Base-by-base conservation (phyloP, 2,888 invertebrate genomes). In the Melanostoma scalare region DNA sequence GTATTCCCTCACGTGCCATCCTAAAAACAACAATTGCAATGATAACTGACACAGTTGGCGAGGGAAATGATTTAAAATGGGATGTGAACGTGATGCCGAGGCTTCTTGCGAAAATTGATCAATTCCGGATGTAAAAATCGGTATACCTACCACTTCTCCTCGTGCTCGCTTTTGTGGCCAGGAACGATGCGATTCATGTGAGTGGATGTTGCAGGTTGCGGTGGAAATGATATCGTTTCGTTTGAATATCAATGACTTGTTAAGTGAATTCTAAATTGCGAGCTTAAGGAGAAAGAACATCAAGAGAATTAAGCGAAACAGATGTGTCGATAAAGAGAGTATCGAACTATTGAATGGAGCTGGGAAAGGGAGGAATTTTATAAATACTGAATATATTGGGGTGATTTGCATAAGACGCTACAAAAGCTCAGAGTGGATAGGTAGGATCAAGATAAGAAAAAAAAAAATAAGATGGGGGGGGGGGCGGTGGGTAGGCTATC, bases 71-170 rank as follows among this genome's bases (percentile, higher is more conserved):
- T 84, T 84, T 84, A 75, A 79, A 84, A 84, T 20, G 69, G 79
- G 56, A 84, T 84, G 74, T 84, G 84, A 79, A 84, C 79, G 84
- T 84, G 74, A 84, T 79, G 79, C 35, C 61, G 71, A 30, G 71
- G 60, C 79, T 79, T 84, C 84, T 84, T 84, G 84, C 84, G 78
- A 79, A 75, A 79, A 84, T 84, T 84, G 84, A 84, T 79, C 84
- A 84, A 84, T 84, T 67, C 48, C 38, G 55, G 60, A 75, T 75
- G 69, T 75, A 71, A 67, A 71, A 67, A 69, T 42, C 38, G 33
- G 20, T 20, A 20, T 55, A 67, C 40, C 63, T 35, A n/a, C 67
- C 53, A 30, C 42, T 31, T 2, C 38, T 20, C 8, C 36, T n/a
- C 33, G 31, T 52, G 20, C 8, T 56, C 53, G 58, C 35, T 38